Conservation (phyloP, 2,797 vertebrate genomes). For the Notoglanidium macrostoma region DNA sequence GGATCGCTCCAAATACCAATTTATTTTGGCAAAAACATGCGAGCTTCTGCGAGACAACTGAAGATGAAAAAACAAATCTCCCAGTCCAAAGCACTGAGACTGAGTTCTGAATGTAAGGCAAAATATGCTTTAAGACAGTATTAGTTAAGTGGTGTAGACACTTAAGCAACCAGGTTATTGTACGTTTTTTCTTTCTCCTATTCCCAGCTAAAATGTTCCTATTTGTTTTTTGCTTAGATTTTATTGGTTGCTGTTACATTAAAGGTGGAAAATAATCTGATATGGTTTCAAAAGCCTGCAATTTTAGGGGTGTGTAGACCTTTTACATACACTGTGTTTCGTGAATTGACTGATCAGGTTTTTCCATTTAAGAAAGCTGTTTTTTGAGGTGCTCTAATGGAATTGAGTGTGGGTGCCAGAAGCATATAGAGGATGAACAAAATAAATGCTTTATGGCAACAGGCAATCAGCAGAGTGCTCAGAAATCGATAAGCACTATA, state of each 20-base stretch:
- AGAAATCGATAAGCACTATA: background rate
- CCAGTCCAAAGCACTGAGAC: background rate
- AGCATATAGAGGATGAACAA: background rate
- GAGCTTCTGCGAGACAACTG: background rate
- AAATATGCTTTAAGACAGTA: background rate
- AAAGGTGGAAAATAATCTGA: background rate
- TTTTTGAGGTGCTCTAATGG: background rate
- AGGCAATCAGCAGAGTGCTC: background rate
- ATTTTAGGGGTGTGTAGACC: background rate
- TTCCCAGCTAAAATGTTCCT: background rate
- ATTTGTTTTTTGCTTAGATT: background rate
- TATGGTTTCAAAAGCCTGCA: background rate
- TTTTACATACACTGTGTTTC: background rate
- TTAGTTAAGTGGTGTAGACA: background rate
- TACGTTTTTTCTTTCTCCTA: background rate
- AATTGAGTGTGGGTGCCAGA: background rate
- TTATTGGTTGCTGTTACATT: background rate
- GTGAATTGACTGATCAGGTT: conserved; percentile 3
- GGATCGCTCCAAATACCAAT: background rate
- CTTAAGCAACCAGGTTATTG: background rate
- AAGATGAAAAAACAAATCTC: background rate
- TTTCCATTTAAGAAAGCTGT: background rate
- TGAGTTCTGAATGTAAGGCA: background rate
- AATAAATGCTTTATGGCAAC: conserved; percentile 1
- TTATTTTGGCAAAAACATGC: background rate